phyloP scores from a whole-genome alignment of 1,140 invertebrate genomes.

The Sitobion miscanthi region DNA sequence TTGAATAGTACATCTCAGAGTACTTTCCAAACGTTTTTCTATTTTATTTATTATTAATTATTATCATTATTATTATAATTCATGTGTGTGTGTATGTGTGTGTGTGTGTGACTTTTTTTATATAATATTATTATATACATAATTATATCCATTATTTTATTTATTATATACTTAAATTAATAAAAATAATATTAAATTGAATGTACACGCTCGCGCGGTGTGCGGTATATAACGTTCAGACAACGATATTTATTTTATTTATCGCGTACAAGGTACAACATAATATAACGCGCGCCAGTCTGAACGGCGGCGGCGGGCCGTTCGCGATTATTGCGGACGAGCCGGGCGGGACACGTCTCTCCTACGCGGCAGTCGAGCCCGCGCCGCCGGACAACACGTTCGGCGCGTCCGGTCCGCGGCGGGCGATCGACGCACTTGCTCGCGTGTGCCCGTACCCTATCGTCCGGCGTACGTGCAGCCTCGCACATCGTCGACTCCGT shows the following conservation, averaged over 20 bases:
- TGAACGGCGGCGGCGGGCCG: not conserved
- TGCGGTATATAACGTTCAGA: not conserved
- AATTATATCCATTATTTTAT: not conserved
- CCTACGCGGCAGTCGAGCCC: not conserved
- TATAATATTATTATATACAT: not conserved
- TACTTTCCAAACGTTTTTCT: slow-evolving; percentile 9
- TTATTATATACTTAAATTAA: too few relatives aligned
- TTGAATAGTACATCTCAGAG: not conserved
- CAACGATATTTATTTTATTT: not conserved
- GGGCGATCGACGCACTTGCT: not conserved
- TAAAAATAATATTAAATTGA: not conserved
- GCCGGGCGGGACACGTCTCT: not conserved
- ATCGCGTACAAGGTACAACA: not conserved
- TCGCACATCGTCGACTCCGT: not conserved
- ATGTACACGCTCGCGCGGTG: not conserved
- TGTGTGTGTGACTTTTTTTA: not conserved
- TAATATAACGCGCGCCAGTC: not conserved
- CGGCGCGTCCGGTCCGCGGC: too few relatives aligned
- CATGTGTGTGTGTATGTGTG: not conserved
- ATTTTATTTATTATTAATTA: not conserved
- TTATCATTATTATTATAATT: too few relatives aligned
- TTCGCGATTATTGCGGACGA: not conserved
- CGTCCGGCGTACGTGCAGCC: not conserved
- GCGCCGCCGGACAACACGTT: not conserved
- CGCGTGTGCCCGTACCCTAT: not conserved